Conservation (phyloP, 2,113 vertebrate genomes). For the Oceanodroma tethys region DNA sequence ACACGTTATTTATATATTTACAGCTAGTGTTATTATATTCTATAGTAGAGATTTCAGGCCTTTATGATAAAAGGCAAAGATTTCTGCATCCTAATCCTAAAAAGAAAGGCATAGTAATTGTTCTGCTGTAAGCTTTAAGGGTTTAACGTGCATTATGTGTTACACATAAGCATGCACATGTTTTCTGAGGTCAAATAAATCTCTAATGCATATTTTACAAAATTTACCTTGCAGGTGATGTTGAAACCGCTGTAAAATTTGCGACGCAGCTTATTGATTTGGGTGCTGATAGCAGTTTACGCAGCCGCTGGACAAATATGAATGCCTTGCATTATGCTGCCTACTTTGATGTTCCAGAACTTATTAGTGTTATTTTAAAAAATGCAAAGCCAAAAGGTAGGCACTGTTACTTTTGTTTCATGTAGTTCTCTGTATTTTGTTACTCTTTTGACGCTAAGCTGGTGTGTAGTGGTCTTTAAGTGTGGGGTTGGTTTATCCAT, state of each 20-base stretch:
- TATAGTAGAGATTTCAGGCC: background rate
- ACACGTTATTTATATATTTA: background rate
- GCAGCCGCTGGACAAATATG: slow-evolving; percentile 98
- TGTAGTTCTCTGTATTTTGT: background rate
- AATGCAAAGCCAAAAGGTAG: slow-evolving; percentile 89
- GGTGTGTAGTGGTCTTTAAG: background rate
- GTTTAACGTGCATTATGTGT: background rate
- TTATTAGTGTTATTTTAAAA: slow-evolving; percentile 88
- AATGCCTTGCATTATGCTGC: slow-evolving; percentile 96
- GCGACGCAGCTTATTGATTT: slow-evolving; percentile 85
- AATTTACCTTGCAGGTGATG: slow-evolving; percentile 81
- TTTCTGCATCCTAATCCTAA: background rate
- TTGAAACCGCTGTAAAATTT: slow-evolving; percentile 86
- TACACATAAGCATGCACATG: background rate
- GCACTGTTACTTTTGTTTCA: background rate
- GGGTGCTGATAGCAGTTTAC: slow-evolving; percentile 87
- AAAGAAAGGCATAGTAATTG: background rate
- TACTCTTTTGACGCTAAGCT: background rate
- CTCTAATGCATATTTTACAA: background rate
- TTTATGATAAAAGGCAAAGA: background rate
- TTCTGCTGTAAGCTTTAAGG: background rate
- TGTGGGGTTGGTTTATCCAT: background rate
- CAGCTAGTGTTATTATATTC: background rate
- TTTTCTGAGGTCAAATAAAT: background rate
- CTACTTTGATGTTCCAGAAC: slow-evolving; percentile 95